Percentiles rank a stretch among this genome's conserved stretches.
These are phyloP conservation scores for Felis chaus DNA, from an alignment of 2,113 vertebrate genomes.

Conservation along the genomic window DNA sequence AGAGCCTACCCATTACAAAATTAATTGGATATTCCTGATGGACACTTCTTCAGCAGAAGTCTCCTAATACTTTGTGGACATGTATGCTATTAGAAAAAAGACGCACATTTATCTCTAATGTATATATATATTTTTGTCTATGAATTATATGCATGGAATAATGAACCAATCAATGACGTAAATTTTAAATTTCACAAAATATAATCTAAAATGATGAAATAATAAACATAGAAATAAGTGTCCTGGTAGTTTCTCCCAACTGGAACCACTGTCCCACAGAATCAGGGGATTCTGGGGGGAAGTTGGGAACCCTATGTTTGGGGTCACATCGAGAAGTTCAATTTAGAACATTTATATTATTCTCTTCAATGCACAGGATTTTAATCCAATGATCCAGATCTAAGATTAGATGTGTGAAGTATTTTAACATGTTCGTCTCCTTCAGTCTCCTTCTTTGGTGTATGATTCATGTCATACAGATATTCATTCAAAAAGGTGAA, in stretches of 20 bases:
- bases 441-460: background rate
- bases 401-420: background rate
- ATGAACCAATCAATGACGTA: background rate
- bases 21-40: background rate
- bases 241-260: background rate
- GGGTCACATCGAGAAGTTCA: background rate
- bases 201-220: background rate
- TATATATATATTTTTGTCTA: background rate
- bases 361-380: background rate
- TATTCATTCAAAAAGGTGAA: constrained; percentile 7
- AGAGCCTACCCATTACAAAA: background rate
- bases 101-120: background rate
- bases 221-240: background rate
- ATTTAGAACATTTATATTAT: background rate
- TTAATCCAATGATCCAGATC: background rate
- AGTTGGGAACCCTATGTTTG: background rate
- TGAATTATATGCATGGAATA: background rate
- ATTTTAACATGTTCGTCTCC: background rate
- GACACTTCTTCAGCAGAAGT: background rate
- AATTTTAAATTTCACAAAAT: background rate
- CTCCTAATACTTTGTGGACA: background rate
- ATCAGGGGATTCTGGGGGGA: rapidly evolving
- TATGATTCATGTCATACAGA: background rate
- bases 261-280: background rate
- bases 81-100: background rate